phyloP scores from a whole-genome alignment of 30 jellyfish, hydroid and myxozoan genomes.

The Mastigias papua region DNA sequence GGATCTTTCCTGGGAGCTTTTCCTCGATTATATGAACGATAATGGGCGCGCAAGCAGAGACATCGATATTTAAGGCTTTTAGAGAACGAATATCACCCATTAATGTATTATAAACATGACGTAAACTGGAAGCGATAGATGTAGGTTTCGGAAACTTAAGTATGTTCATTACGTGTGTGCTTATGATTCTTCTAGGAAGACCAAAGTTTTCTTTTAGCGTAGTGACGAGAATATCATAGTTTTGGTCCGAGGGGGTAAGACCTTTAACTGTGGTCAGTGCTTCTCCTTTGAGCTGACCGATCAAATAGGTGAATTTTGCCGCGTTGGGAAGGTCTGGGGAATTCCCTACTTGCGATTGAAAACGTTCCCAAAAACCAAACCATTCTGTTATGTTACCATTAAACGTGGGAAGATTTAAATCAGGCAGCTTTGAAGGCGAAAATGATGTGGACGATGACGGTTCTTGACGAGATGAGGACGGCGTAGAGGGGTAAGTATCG shows the following conservation, averaged over 20 bases:
- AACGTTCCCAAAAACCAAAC: slow-evolving; percentile 64
- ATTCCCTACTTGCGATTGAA: slow-evolving; percentile 65
- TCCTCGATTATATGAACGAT: slow-evolving; percentile 39
- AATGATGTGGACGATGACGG: neutral
- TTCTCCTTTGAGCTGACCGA: slow-evolving; percentile 55
- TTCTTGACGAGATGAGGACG: neutral
- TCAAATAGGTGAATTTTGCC: slow-evolving; percentile 29
- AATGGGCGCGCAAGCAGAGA: slow-evolving; percentile 61
- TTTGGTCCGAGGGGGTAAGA: slow-evolving; percentile 50
- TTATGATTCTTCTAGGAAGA: neutral
- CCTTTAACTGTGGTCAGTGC: slow-evolving; percentile 51
- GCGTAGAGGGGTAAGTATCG: neutral
- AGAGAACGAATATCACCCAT: slow-evolving; percentile 65
- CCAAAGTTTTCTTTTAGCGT: slow-evolving; percentile 50
- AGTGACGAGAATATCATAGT: slow-evolving; percentile 28
- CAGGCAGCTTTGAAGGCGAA: slow-evolving; percentile 32
- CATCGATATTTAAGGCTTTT: slow-evolving; percentile 33
- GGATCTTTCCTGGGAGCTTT: slow-evolving; percentile 56
- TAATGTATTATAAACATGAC: slow-evolving; percentile 39
- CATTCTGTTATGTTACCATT: slow-evolving; percentile 55
- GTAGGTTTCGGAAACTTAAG: slow-evolving; percentile 33
- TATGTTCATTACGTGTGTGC: neutral
- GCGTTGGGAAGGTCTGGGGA: slow-evolving; percentile 37
- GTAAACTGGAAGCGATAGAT: slow-evolving; percentile 14
- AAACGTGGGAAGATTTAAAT: slow-evolving; percentile 43